These are phyloP conservation scores for Pristionchus maxplancki DNA, from an alignment of 2,888 invertebrate genomes.

Conservation along the genomic window DNA sequence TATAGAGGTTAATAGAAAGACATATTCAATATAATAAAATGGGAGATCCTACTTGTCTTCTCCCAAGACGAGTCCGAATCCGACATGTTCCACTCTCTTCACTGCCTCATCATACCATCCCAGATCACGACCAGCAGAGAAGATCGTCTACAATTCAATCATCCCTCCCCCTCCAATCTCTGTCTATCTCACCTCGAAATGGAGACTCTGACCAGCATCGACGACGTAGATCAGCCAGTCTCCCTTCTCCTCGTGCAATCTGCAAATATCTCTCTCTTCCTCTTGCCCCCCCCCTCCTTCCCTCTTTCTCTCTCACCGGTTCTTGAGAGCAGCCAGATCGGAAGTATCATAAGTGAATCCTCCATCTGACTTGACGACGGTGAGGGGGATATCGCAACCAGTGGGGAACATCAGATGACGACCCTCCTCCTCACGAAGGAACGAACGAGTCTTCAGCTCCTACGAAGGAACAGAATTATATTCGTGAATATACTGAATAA, in stretches of 20 bases:
- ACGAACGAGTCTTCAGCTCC: slow-evolving; percentile 75
- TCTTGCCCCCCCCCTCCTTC: background rate
- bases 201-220: slow-evolving; percentile 89
- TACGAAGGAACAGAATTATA: background rate
- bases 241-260: slow-evolving; percentile 84
- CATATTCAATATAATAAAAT: background rate
- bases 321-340: slow-evolving; percentile 90
- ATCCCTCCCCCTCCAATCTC: background rate
- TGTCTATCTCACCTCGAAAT: slow-evolving; percentile 66
- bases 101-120: slow-evolving; percentile 85
- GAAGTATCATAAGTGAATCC: slow-evolving; percentile 96
- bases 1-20: too few species aligned
- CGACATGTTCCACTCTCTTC: slow-evolving; percentile 90
- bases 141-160: slow-evolving; percentile 82
- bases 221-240: slow-evolving; percentile 94
- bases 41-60: slow-evolving; percentile 85
- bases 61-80: slow-evolving; percentile 96
- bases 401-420: slow-evolving; percentile 82
- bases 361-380: slow-evolving; percentile 96
- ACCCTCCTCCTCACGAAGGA: slow-evolving; percentile 82
- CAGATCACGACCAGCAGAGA: slow-evolving; percentile 85
- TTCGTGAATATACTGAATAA: background rate
- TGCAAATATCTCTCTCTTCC: background rate
- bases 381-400: slow-evolving; percentile 85
- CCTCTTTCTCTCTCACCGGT: slow-evolving; percentile 54